Evolutionary conservation across 1,140 invertebrate genomes (phyloP), one percentile per base, ranked within the genome.

Genomic region (Pseudachorutes palmiensis): DNA sequence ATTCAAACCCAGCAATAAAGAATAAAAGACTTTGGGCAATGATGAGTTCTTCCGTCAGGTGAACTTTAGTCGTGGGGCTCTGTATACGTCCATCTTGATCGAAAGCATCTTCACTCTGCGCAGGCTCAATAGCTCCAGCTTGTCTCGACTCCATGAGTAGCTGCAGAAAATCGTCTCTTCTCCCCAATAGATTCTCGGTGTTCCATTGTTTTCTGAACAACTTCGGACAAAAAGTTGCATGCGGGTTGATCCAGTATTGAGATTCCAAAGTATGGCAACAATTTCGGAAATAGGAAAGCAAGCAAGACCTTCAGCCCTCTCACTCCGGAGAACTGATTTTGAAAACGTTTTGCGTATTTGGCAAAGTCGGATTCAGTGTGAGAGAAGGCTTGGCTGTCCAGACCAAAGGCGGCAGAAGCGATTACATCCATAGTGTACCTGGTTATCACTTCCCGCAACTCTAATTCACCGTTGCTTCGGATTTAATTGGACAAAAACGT

Each of bases 1-100:
- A 88, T 70, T 88, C 87, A 75, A 85, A 88, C n/a, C 87, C 87
- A 57, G 86, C 87, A n/a, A 86, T 72, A 70, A 86, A 84, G 70
- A 87, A 87, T 2, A 86, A 79, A 45, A 86, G 83, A 1, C 81
- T 80, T 76, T 87, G 83, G 0, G 84, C 84, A 0, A 84, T 79
- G 22, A 83, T 73, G 60, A 79, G 77, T 60, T 66, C 66, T 9
- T 72, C 66, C 2, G 59, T 62, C 29, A 62, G 32, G 2, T 49
- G 29, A 14, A 63, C 31, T 68, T 66, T 69, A 65, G 62, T 69
- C 45, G 12, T 48, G 26, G 28, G 12, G n/a, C 12, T 33, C 31
- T 48, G 26, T 32, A 49, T 28, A 29, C 5, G 2, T 32, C 2
- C 36, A 12, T 51, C 69, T 67, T 80, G 24, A 76, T 80, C 66